phyloP scores from a whole-genome alignment of 2,888 invertebrate species.

The Melieria omissa region DNA sequence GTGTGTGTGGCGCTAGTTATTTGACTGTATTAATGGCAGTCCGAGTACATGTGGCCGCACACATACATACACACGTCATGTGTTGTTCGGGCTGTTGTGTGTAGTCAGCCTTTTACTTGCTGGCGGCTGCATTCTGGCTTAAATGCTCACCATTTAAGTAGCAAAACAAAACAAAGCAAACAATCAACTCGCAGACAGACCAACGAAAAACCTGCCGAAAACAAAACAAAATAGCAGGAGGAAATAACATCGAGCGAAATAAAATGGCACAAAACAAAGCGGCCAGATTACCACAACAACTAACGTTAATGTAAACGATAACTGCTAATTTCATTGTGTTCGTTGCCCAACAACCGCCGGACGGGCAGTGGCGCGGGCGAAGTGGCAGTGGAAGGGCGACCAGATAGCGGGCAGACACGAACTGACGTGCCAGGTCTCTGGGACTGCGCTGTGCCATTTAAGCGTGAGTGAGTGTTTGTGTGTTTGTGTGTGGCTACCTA shows the following conservation, averaged over 20 bases:
- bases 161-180: slow-evolving; percentile 12
- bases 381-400: no score
- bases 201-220: no score
- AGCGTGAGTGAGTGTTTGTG: neutral
- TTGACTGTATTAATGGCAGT: neutral
- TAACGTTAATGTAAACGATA: slow-evolving; percentile 38
- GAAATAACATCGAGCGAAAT: no score
- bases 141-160: slow-evolving; percentile 11
- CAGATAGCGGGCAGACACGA: no score
- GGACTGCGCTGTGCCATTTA: neutral
- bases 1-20: neutral
- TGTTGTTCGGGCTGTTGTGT: no score
- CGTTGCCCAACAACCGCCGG: neutral
- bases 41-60: neutral
- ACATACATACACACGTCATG: no score
- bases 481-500: neutral
- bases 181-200: no score
- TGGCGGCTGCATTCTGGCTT: neutral
- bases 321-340: slow-evolving; percentile 38
- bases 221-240: no score
- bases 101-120: no score
- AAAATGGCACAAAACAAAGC: no score
- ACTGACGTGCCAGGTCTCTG: no score
- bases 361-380: neutral
- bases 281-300: slow-evolving; percentile 29